Evolutionary conservation across 2,797 vertebrate species (phyloP).

Genomic region (Pagetopsis macropterus): DNA sequence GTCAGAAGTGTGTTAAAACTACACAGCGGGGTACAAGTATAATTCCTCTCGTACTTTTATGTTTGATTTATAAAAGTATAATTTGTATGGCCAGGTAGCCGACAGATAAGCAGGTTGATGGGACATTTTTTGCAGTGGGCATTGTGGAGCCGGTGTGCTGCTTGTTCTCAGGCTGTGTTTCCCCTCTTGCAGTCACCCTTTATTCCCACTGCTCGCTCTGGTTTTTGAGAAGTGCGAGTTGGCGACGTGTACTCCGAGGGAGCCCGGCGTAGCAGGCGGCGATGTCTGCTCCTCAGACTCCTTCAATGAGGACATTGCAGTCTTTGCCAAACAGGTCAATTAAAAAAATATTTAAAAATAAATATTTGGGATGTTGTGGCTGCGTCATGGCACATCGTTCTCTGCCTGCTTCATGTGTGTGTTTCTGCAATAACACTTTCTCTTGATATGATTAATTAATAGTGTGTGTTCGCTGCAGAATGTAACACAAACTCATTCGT

Average conservation of each 20-base stretch:
- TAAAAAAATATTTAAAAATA: constrained; percentile 39
- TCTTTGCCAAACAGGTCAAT: constrained; percentile 99
- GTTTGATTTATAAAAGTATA: background rate
- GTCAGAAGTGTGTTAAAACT: constrained; percentile 13
- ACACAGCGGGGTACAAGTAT: background rate
- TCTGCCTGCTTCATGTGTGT: constrained; percentile 1
- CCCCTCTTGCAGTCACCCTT: constrained; percentile 94
- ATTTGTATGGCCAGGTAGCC: background rate
- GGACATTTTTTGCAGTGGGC: constrained; percentile 70
- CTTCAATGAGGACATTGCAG: constrained; percentile 99
- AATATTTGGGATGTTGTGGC: constrained; percentile 28
- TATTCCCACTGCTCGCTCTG: constrained; percentile 99
- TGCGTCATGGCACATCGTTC: constrained; percentile 37
- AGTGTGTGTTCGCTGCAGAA: constrained; percentile 26
- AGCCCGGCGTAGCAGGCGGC: constrained; percentile 97
- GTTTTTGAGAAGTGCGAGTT: constrained; percentile 99
- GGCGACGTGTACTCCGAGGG: constrained; percentile 99
- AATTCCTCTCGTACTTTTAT: background rate
- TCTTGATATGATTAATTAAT: constrained; percentile 4
- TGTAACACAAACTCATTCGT: constrained; percentile 7
- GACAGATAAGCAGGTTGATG: constrained; percentile 23
- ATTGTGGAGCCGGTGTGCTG: constrained; percentile 64
- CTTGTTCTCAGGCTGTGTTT: constrained; percentile 78
- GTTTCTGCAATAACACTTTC: constrained; percentile 21
- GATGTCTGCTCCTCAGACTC: constrained; percentile 99